phyloP scores from a whole-genome alignment of 1,140 invertebrate genomes.

The Neodiprion lecontei region DNA sequence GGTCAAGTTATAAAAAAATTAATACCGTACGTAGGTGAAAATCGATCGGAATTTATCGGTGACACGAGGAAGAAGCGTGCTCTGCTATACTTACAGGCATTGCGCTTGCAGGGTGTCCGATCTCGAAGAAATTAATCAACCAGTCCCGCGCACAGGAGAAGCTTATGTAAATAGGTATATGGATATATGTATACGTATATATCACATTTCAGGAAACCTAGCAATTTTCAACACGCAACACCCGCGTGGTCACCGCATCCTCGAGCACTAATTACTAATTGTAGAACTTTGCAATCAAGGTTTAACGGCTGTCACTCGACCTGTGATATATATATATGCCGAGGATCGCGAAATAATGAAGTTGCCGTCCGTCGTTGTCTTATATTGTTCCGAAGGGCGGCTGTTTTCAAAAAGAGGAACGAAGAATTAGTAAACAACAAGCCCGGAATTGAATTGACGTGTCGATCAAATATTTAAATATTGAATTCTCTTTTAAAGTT shows the following conservation, averaged over 20 bases:
- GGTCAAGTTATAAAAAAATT: too few species aligned
- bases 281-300: not conserved
- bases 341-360: too few species aligned
- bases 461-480: too few species aligned
- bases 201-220: slow-evolving; percentile 3
- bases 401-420: too few species aligned
- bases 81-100: too few species aligned
- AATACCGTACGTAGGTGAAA: not conserved
- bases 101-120: not conserved
- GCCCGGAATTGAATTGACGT: too few species aligned
- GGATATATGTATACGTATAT: not conserved
- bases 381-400: too few species aligned
- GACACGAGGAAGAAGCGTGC: too few species aligned
- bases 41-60: not conserved
- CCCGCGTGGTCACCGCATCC: not conserved
- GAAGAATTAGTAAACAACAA: too few species aligned
- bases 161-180: too few species aligned
- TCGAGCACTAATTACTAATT: not conserved
- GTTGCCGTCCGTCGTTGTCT: too few species aligned
- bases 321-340: not conserved
- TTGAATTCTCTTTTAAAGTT: too few species aligned
- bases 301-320: not conserved
- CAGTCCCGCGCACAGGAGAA: not conserved
- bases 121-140: not conserved
- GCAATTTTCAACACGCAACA: not conserved